Base-by-base conservation (phyloP, 2,113 vertebrate species). In the Plecotus auritus region DNA sequence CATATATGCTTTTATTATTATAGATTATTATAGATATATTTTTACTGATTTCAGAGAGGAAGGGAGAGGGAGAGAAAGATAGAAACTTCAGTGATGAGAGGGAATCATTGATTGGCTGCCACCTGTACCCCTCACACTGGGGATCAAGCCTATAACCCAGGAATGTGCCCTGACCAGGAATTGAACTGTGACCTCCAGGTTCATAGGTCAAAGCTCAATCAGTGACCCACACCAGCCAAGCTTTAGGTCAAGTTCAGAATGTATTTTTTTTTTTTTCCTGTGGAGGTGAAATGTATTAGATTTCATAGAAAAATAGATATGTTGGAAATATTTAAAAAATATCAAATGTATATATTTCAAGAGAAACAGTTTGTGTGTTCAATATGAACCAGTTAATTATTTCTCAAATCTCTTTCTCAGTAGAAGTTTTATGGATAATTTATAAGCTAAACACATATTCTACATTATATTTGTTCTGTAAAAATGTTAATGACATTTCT, bases 381-480 rank as follows among this genome's bases (percentile, higher is more conserved):
- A 86, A 9, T 77, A 59, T 37, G 7, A 93, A 64, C 32, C 72
- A 78, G 18, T 54, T 78, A 72, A 77, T 16, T 74, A 37, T 69
- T 28, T 95, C 85, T 20, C 17, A 84, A 67, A 94, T 85, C 14
- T n/a, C 94, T 76, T 86, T 85, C 32, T 95, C 26, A 81, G 26
- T 85, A 51, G 74, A 81, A n/a, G 1, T 69, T 89, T 88, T 85
- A 45, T 85, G 28, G 10, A 18, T 93, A 40, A 26, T 10, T 91
- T 67, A 20, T 49, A 72, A 28, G 42, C 28, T 80, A 96, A 78
- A 80, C 3, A 86, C 45, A 56, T 2, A 66, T 47, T 37, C 10
- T 72, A 40, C 1, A 37, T 82, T 66, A 12, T 35, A 32, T 72
- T 42, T 95, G 5, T 86, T 91, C 56, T 94, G 30, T 73, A 83